Evolutionary conservation across 2,888 invertebrate species (phyloP).

Genomic region (Punctoribates punctum): DNA sequence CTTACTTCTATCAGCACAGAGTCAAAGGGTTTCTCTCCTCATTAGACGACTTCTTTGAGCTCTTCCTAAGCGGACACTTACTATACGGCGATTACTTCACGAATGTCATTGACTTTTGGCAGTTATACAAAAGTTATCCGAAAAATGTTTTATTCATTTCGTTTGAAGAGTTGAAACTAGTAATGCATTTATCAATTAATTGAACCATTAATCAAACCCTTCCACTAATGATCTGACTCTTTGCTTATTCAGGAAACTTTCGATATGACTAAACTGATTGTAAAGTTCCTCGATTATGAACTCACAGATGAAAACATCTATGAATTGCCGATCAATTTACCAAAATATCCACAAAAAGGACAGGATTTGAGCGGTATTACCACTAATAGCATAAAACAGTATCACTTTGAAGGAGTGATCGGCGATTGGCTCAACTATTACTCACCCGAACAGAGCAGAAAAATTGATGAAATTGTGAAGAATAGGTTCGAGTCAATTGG

Average conservation of each 20-base stretch:
- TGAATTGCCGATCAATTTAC: slow-evolving; percentile 43
- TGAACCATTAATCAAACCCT: background rate
- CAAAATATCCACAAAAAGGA: too few relatives aligned
- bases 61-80: slow-evolving; percentile 54
- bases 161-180: slow-evolving; percentile 55
- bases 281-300: slow-evolving; percentile 58
- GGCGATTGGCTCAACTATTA: slow-evolving; percentile 54
- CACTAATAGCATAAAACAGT: slow-evolving; percentile 44
- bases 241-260: slow-evolving; percentile 58
- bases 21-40: slow-evolving; percentile 53
- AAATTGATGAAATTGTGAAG: slow-evolving; percentile 50
- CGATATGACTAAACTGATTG: slow-evolving; percentile 58
- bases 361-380: too few relatives aligned
- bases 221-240: too few relatives aligned
- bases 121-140: slow-evolving; percentile 49
- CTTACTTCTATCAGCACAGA: slow-evolving; percentile 54
- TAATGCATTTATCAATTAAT: slow-evolving; percentile 46
- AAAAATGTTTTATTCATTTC: slow-evolving; percentile 52
- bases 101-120: slow-evolving; percentile 54
- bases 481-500: slow-evolving; percentile 49
- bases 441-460: slow-evolving; percentile 51
- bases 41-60: slow-evolving; percentile 54
- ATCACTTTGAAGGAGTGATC: slow-evolving; percentile 48
- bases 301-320: slow-evolving; percentile 54
- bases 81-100: slow-evolving; percentile 57